Evolutionary conservation across 2,113 vertebrate genomes (phyloP), one percentile per base, ranked within the genome.

Genomic region (Furnarius figulus): DNA sequence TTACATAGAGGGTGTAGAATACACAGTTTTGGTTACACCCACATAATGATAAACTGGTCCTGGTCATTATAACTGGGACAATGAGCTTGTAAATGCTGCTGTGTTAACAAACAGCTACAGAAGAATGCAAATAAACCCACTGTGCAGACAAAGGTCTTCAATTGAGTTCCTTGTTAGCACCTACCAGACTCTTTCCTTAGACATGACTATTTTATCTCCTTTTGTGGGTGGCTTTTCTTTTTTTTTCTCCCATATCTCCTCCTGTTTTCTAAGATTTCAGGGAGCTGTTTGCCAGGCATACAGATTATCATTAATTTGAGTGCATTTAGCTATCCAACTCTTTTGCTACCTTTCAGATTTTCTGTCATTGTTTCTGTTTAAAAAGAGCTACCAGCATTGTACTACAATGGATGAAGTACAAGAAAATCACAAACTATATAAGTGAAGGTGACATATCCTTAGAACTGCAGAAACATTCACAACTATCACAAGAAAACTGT

Each of bases 81-180:
- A 44, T 67, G 80, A 80, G 70, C 65, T 79, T 33, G 24, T 68
- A 89, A 4, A 6, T 33, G 63, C 67, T 77, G 71, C 71, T 80
- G 27, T 55, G n/a, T 59, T 94, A 85, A 93, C 53, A 93, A 91
- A 89, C 83, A 92, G 53, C 81, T 88, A 40, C 53, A 91, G 31
- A 44, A 82, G 84, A 87, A 35, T 73, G 65, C 89, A 94, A 93
- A 95, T 90, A 95, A 89, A 89, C 16, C 72, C 95, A 70, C 77
- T 75, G 85, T 33, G 50, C 85, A 97, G 94, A 97, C 63, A 94
- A 97, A 97, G 91, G 73, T 66, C 55, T 97, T 86, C 89, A 94
- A 93, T 97, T 97, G 97, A 58, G 37, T 86, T 96, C 93, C 80
- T 91, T 90, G 89, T 97, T 98, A 94, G 66, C 91, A 97, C 95